phyloP scores from a whole-genome alignment of 1,140 invertebrate species.

The Teleogryllus occipitalis region DNA sequence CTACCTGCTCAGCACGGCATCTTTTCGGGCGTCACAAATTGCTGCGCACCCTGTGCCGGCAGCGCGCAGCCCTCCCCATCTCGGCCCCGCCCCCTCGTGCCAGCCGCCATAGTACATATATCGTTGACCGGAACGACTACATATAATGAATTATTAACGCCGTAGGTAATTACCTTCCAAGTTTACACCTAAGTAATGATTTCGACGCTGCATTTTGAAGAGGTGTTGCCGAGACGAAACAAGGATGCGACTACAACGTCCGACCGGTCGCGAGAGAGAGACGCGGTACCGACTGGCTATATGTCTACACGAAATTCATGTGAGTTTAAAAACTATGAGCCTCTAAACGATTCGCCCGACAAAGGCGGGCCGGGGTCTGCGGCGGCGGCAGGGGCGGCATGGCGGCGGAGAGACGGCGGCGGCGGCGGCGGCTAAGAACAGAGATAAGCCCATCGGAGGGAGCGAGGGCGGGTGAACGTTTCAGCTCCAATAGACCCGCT shows the following conservation, averaged over 20 bases:
- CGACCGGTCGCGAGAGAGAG: neutral
- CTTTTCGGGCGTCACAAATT: neutral
- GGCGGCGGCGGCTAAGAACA: neutral
- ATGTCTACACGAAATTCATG: constrained; percentile 4
- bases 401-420: too few species aligned
- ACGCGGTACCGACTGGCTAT: neutral
- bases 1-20: too few species aligned
- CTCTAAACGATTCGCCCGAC: neutral
- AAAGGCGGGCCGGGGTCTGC: neutral
- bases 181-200: constrained; percentile 41
- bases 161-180: constrained; percentile 35
- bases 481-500: neutral
- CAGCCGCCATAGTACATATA: neutral
- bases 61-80: neutral
- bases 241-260: neutral
- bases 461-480: neutral
- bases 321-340: constrained; percentile 1
- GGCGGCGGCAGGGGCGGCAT: too few species aligned
- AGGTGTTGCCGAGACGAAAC: constrained; percentile 3
- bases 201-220: constrained; percentile 38
- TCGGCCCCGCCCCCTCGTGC: neutral
- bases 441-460: neutral
- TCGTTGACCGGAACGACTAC: constrained; percentile 15
- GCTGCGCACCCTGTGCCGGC: neutral
- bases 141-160: constrained; percentile 34